phyloP scores from a whole-genome alignment of 2,888 invertebrate species.

The Drosophila mettleri region DNA sequence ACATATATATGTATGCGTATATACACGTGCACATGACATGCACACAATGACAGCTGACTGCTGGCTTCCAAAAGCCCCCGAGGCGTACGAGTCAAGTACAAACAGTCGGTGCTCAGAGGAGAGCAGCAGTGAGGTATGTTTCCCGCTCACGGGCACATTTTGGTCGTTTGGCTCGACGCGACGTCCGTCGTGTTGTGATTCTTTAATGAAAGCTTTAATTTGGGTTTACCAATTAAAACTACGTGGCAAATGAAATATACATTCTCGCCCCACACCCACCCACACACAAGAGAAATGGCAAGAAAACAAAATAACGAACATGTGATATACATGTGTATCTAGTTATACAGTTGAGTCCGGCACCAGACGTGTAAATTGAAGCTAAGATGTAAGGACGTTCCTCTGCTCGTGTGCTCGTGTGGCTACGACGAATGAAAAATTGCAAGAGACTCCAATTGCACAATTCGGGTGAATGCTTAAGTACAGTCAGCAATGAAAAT shows the following conservation, averaged over 20 bases:
- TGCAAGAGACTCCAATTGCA: slow-evolving; percentile 26
- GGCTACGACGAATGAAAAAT: slow-evolving; percentile 43
- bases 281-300: slow-evolving; percentile 39
- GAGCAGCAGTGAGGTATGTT: slow-evolving; percentile 5
- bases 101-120: slow-evolving; percentile 19
- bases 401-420: slow-evolving; percentile 20
- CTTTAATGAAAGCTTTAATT: slow-evolving; percentile 81
- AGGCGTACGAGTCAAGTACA: slow-evolving; percentile 75
- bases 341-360: slow-evolving; percentile 9
- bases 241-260: slow-evolving; percentile 81
- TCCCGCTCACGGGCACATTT: slow-evolving; percentile 51
- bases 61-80: slow-evolving; percentile 80
- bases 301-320: slow-evolving; percentile 10
- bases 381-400: slow-evolving; percentile 42
- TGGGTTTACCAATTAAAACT: slow-evolving; percentile 80
- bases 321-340: slow-evolving; percentile 12
- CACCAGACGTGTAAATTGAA: slow-evolving; percentile 47
- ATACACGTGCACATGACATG: slow-evolving; percentile 73
- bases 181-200: slow-evolving; percentile 71
- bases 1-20: slow-evolving; percentile 12
- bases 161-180: slow-evolving; percentile 39
- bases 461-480: slow-evolving; percentile 35
- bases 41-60: slow-evolving; percentile 81
- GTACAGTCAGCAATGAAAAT: slow-evolving; percentile 27
- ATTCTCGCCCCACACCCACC: slow-evolving; percentile 38